Evolutionary conservation across 2,113 vertebrate species (phyloP).

Genomic region (Rhea pennata): DNA sequence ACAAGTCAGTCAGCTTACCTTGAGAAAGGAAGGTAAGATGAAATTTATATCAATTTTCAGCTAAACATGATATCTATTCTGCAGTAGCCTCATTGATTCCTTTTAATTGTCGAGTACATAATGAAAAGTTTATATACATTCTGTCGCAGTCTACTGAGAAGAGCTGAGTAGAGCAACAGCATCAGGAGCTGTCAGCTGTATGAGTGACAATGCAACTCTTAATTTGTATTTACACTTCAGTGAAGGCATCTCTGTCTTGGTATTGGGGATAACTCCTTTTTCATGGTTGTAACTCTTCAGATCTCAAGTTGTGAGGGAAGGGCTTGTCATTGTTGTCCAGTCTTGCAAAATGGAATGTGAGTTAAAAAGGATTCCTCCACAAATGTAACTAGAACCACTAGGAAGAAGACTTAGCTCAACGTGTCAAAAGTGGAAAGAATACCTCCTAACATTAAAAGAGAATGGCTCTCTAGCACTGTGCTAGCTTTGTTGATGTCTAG

Average conservation of each 20-base stretch:
- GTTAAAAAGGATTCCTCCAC: not conserved
- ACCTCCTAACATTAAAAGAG: not conserved
- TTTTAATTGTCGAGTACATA: not conserved
- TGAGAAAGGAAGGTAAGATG: not conserved
- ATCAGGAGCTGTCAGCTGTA: not conserved
- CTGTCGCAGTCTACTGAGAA: not conserved
- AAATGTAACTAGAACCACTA: not conserved
- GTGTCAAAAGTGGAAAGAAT: not conserved
- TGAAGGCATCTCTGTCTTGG: not conserved
- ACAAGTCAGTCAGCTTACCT: not conserved
- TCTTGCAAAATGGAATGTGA: not conserved
- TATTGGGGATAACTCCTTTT: not conserved
- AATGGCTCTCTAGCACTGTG: not conserved
- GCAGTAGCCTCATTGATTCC: not conserved
- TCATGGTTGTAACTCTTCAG: not conserved
- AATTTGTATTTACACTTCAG: not conserved
- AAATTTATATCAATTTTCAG: not conserved
- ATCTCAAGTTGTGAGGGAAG: not conserved
- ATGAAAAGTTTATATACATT: rapidly evolving
- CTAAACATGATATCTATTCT: not conserved
- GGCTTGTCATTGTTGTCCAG: not conserved
- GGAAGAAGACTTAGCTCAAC: not conserved
- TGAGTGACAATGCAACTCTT: not conserved
- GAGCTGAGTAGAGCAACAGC: not conserved
- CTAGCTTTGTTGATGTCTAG: rapidly evolving